Conservation (phyloP, 2,797 vertebrate species). For the Erethizon dorsatum region DNA sequence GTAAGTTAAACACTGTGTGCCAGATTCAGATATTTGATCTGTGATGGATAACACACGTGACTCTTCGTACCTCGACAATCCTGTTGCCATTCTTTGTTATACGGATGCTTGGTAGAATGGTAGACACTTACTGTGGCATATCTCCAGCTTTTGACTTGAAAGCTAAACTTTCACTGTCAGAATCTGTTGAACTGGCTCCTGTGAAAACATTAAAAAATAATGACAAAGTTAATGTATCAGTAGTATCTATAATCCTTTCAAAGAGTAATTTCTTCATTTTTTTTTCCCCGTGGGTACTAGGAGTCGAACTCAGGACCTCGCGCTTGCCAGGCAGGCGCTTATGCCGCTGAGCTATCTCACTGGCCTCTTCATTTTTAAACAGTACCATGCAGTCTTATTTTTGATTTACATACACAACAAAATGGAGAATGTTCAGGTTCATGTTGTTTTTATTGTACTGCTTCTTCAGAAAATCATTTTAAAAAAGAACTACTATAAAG, state of each 20-base stretch:
- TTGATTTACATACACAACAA: neutral
- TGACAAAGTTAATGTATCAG: conserved; percentile 66
- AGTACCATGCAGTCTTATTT: conserved; percentile 1
- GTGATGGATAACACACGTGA: neutral
- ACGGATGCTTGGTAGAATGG: neutral
- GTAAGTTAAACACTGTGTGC: neutral
- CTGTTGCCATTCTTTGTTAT: neutral
- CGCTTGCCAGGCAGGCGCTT: too few species aligned
- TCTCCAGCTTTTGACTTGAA: conserved; percentile 93
- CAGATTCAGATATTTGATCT: neutral
- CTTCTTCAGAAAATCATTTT: neutral
- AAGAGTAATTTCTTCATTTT: neutral
- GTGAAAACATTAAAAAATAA: conserved; percentile 73
- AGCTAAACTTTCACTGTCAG: conserved; percentile 94
- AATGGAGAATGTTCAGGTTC: conserved; percentile 4
- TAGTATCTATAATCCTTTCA: neutral
- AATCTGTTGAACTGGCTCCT: conserved; percentile 98
- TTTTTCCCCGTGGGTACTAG: too few species aligned
- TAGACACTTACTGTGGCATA: conserved; percentile 97
- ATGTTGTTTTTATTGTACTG: neutral
- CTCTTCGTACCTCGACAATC: neutral
- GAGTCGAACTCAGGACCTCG: too few species aligned
- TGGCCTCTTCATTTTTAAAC: neutral
- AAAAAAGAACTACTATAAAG: conserved; percentile 23
- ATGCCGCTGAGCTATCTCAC: too few species aligned